phyloP scores from a whole-genome alignment of 2,888 invertebrate species.

The Agonopterix arenella region DNA sequence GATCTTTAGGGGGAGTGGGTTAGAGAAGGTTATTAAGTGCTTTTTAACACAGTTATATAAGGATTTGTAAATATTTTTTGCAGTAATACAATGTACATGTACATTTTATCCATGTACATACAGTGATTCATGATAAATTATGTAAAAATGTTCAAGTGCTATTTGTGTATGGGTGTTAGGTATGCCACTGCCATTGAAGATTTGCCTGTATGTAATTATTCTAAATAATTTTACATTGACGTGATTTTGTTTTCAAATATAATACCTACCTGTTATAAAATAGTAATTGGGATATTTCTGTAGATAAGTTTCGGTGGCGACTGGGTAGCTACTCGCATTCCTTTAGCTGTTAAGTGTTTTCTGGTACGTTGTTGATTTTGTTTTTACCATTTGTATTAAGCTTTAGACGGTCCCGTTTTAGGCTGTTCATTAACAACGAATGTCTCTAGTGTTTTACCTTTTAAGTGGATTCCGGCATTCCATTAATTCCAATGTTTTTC shows the following conservation, averaged over 20 bases:
- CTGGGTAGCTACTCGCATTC: slow-evolving; percentile 39
- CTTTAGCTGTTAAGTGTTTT: slow-evolving; percentile 23
- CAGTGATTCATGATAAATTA: slow-evolving; percentile 41
- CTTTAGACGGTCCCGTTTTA: slow-evolving; percentile 47
- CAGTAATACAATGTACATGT: slow-evolving; percentile 58
- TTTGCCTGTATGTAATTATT: slow-evolving; percentile 32
- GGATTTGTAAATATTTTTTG: slow-evolving; percentile 71
- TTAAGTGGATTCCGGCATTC: slow-evolving; percentile 24
- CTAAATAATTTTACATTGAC: slow-evolving; percentile 12
- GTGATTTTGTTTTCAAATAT: neutral
- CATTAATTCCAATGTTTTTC: slow-evolving; percentile 9
- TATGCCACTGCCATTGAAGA: slow-evolving; percentile 61
- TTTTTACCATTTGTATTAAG: slow-evolving; percentile 21
- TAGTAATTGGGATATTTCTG: no score
- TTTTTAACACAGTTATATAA: slow-evolving; percentile 59
- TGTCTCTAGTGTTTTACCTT: slow-evolving; percentile 47
- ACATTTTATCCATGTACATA: slow-evolving; percentile 57
- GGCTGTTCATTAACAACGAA: slow-evolving; percentile 73
- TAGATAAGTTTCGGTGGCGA: slow-evolving; percentile 25
- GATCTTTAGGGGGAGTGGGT: slow-evolving; percentile 34
- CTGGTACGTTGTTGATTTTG: slow-evolving; percentile 24
- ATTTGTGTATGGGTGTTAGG: slow-evolving; percentile 63
- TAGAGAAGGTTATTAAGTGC: slow-evolving; percentile 57
- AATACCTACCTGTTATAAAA: neutral
- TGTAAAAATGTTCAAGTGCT: slow-evolving; percentile 60